Evolutionary conservation across 2,113 vertebrate genomes (phyloP).

Genomic region (Oncorhynchus gorbuscha): DNA sequence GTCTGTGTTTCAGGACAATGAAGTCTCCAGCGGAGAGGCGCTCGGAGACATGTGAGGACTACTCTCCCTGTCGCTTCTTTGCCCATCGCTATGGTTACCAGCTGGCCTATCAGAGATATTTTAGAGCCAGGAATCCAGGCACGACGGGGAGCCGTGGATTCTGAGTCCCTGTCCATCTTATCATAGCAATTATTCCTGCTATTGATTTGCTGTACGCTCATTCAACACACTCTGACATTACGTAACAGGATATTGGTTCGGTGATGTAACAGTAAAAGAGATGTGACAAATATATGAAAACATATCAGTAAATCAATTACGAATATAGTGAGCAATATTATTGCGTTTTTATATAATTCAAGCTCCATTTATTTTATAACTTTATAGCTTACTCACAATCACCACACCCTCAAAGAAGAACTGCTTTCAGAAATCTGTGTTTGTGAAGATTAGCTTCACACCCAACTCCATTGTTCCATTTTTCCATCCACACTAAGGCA

Average conservation of each 20-base stretch:
- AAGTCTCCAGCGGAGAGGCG: conserved; percentile 78
- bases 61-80: conserved; percentile 76
- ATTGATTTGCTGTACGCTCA: not conserved
- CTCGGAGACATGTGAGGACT: conserved; percentile 87
- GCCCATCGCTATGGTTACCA: conserved; percentile 73
- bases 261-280: not conserved
- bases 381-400: conserved; percentile 33
- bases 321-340: not conserved
- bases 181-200: not conserved
- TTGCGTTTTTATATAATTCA: conserved; percentile 6
- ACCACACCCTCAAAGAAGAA: conserved; percentile 39
- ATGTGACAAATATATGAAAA: not conserved
- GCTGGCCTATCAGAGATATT: conserved; percentile 82
- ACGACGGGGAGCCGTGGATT: conserved; percentile 31
- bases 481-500: conserved; percentile 18
- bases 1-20: conserved; percentile 56
- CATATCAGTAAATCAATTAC: too few relatives aligned
- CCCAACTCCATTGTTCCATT: conserved; percentile 20
- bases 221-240: conserved; percentile 1
- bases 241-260: not conserved
- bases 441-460: conserved; percentile 16
- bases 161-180: conserved; percentile 15
- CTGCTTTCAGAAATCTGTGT: conserved; percentile 8
- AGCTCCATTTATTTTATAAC: conserved; percentile 30
- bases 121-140: conserved; percentile 50